phyloP scores from a whole-genome alignment of 2,888 invertebrate genomes.

The Flabesymbios commensalis region DNA sequence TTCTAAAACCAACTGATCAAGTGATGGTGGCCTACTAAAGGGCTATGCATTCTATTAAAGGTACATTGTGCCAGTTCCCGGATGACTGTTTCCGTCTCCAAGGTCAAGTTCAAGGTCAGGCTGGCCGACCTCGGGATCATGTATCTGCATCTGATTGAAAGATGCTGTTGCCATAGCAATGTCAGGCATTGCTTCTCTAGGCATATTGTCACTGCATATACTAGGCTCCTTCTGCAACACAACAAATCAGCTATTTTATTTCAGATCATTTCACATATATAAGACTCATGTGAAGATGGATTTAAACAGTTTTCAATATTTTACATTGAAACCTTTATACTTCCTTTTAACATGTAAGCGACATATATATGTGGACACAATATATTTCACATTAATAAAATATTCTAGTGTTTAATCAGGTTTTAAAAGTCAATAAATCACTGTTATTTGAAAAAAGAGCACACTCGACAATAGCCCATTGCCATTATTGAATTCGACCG shows the following conservation, averaged over 20 bases:
- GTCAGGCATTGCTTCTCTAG: slow-evolving; percentile 86
- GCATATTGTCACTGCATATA: slow-evolving; percentile 30
- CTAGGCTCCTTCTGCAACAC: slow-evolving; percentile 22
- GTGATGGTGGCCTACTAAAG: no score
- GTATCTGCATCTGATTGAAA: slow-evolving; percentile 71
- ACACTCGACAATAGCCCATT: no score
- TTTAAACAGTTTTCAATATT: no score
- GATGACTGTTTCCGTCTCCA: slow-evolving; percentile 69
- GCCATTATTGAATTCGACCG: no score
- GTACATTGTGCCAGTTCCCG: no score
- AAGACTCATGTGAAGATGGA: background rate
- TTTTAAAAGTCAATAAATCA: no score
- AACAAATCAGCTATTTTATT: background rate
- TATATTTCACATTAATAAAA: no score
- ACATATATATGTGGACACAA: background rate
- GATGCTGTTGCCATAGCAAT: slow-evolving; percentile 79
- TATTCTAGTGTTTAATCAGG: no score
- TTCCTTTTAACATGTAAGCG: background rate
- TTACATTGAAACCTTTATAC: background rate
- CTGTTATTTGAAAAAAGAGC: no score
- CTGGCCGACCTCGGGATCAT: slow-evolving; percentile 63
- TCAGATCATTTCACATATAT: background rate
- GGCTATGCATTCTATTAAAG: no score
- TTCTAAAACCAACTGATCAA: no score
- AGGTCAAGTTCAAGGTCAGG: slow-evolving; percentile 77